Evolutionary conservation across 2,888 invertebrate species (phyloP).

Genomic region (Pherbina coryleti): DNA sequence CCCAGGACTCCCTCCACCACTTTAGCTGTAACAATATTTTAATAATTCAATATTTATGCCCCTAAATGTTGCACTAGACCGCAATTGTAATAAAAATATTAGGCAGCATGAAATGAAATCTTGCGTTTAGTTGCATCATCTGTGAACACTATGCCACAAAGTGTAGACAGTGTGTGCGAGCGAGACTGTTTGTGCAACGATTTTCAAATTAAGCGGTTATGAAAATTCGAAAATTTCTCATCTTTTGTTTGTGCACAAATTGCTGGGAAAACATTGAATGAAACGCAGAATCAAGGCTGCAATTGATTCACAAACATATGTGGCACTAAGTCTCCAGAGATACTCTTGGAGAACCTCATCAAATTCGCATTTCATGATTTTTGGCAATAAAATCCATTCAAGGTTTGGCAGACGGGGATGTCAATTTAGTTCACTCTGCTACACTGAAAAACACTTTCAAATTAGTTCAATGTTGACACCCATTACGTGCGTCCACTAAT

Average conservation of each 20-base stretch:
- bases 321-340: neutral
- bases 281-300: neutral
- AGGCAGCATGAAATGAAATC: neutral
- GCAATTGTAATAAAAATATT: neutral
- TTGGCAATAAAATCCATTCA: neutral
- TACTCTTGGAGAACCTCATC: neutral
- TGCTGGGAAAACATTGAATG: constrained; percentile 21
- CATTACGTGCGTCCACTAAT: constrained; percentile 50
- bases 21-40: neutral
- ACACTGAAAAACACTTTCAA: neutral
- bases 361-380: neutral
- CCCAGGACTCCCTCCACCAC: neutral
- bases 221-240: neutral
- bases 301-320: neutral
- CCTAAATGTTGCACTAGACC: neutral
- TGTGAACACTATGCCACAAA: neutral
- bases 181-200: neutral
- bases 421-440: neutral
- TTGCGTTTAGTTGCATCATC: constrained; percentile 3
- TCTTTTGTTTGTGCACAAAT: constrained; percentile 28
- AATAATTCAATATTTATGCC: too few relatives aligned
- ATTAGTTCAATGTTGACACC: neutral
- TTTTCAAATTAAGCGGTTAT: neutral
- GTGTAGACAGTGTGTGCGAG: neutral
- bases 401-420: neutral